Evolutionary conservation across 2,888 invertebrate genomes (phyloP), one percentile per base, ranked within the genome.

Genomic region (Pharmacophagus antenor): DNA sequence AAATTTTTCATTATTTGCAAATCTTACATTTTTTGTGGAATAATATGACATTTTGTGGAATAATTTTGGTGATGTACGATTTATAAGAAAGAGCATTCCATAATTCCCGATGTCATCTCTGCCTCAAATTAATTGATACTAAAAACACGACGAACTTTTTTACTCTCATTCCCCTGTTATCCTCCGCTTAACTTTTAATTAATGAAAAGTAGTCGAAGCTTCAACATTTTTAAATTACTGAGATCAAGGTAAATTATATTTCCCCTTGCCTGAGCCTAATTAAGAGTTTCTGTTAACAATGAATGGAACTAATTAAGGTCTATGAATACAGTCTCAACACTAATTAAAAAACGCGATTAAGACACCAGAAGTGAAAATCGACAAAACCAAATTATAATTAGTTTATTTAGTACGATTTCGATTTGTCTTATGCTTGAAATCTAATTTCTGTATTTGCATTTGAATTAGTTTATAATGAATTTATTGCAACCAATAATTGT

Each of bases 271-370:
- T 6, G 42, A 17, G 42, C 31, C 20, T 37, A 20, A 50, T 50
- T 31, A 31, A 50, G 42, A 42, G 42, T 42, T 42, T 50, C 20
- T 18, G 20, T 50, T 50, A 20, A 50, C 31, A 20, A 20, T 20
- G 31, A 50, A 50, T 25, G 12, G 6, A 27, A 50, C 27, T 50
- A 27, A 50, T 50, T 25, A n/a, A 50, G 27, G 50, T 31, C 50
- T 20, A 31, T 15, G 12, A 20, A 50, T 31, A 50, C 15, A 17
- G n/a, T 21, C 2, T 4, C 21, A 7, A 7, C 21, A 17, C 25
- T 25, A 49, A 48, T 23, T 42, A 48, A 48, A 17, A 25, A 7
- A n/a, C n/a, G n/a, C 15, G 42, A 42, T 7, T 42, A n/a, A 42
- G 42, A 42, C 17, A 18, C 10, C 15, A 31, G 12, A 31, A 31